Evolutionary conservation across 2,113 vertebrate genomes (phyloP).

Genomic region (Alectura lathami): DNA sequence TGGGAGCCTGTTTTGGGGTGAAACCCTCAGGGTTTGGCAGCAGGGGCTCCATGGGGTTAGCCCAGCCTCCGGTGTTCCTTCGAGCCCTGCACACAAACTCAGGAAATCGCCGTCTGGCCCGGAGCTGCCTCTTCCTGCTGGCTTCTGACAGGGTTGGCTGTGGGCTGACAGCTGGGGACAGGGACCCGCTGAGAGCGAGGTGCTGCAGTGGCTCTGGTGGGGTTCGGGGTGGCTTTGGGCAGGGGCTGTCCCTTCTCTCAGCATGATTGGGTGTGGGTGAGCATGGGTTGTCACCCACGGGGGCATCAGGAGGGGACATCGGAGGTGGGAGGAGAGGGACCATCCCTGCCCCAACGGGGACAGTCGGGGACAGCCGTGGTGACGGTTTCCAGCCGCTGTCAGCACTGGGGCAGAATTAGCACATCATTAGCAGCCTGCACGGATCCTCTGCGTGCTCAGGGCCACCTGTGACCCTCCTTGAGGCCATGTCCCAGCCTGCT

Average conservation of each 20-base stretch:
- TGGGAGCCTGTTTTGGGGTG: no score
- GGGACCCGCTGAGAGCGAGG: background rate
- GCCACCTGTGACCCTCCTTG: accelerated
- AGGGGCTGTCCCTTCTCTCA: no score
- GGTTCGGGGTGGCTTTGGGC: background rate
- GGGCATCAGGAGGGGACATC: background rate
- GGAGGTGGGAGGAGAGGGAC: background rate
- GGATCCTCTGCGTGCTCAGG: background rate
- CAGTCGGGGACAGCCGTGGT: background rate
- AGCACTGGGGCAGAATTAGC: no score
- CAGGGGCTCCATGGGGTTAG: background rate
- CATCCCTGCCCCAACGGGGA: no score
- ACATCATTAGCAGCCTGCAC: background rate
- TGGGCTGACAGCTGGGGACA: no score
- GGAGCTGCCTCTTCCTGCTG: accelerated
- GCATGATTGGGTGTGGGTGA: no score
- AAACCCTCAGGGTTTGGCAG: background rate
- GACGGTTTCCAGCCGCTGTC: background rate
- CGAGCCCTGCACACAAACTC: background rate
- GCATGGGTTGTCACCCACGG: no score
- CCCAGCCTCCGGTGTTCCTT: accelerated
- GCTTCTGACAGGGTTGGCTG: accelerated
- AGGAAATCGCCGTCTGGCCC: accelerated
- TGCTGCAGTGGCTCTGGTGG: background rate
- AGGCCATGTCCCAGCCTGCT: accelerated